Percentiles rank a stretch among this genome's conserved stretches.
phyloP scores from a whole-genome alignment of 2,888 invertebrate genomes.

The Electrophaes corylata region DNA sequence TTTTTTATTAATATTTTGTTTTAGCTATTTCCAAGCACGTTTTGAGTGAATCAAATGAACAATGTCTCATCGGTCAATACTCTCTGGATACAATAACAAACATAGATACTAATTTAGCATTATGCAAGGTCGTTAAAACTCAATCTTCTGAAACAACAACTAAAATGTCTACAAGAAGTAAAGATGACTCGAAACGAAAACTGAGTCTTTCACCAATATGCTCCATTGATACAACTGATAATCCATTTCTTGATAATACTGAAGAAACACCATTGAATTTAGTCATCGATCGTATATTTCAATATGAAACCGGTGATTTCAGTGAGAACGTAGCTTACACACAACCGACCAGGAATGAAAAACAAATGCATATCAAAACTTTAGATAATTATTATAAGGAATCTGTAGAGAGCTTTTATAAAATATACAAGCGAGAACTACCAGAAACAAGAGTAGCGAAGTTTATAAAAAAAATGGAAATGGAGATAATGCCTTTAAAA shows the following conservation, averaged over 20 bases:
- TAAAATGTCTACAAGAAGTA: conserved; percentile 11
- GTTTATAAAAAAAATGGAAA: conserved; percentile 59
- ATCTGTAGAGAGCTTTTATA: background rate
- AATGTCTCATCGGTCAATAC: conserved; percentile 1
- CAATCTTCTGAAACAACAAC: conserved; percentile 30
- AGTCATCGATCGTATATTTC: conserved; percentile 15
- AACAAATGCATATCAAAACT: conserved; percentile 8
- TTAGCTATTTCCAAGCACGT: conserved; percentile 7
- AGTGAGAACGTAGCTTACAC: background rate
- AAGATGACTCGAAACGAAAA: conserved; percentile 40
- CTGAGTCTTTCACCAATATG: conserved; percentile 58
- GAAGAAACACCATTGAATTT: conserved; percentile 14
- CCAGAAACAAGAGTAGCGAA: conserved; percentile 61
- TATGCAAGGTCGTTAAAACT: conserved; percentile 20
- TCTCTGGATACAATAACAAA: conserved; percentile 43
- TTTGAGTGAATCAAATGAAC: background rate
- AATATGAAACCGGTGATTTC: conserved; percentile 14
- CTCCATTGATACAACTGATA: conserved; percentile 53
- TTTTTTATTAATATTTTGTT: conserved; percentile 5
- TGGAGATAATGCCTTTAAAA: conserved; percentile 67
- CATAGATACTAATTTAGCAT: conserved; percentile 32
- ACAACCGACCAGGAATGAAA: conserved; percentile 13
- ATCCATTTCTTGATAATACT: conserved; percentile 12
- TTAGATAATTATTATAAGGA: conserved; percentile 1
- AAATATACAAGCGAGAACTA: conserved; percentile 39